Evolutionary conservation across 2,888 invertebrate species (phyloP), one percentile per base, ranked within the genome.

Genomic region (Apeira syringaria): DNA sequence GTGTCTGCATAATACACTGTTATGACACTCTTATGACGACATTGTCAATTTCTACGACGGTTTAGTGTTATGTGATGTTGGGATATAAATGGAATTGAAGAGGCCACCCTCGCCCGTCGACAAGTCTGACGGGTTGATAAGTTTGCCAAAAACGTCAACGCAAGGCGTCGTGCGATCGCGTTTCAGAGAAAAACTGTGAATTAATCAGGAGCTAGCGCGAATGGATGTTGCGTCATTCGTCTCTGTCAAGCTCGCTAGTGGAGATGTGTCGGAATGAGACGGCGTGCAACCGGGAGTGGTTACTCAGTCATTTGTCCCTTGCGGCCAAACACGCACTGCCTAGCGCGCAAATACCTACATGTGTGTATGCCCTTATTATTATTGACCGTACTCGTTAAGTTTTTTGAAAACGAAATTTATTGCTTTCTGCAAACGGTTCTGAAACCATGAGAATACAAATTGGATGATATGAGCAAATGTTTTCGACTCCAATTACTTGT

Each of bases 111-210:
- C 58, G 50, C 46, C 44, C 53, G 50, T 50, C 55, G 61, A 66
- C 64, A 62, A 38, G 69, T 64, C 61, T 62, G 71, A 68, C 74
- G 67, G 66, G 74, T 74, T 73, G 72, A 76, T 74, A 74, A 72
- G 68, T 78, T 77, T 68, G 66, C 72, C 73, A 63, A 80, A 84
- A 82, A 77, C 69, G 76, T 79, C 76, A 74, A 70, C 64, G 59
- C 69, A 66, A 68, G 65, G 69, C 74, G 69, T 65, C 65, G 69
- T 72, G 68, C 67, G 76, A 72, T 75, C 73, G 72, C 70, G 72
- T 77, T 82, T 75, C 78, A 80, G 76, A 76, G 77, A 86, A 86
- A 87, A 85, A 80, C 80, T 77, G 75, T 82, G 83, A 84, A 84
- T 85, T 84, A 83, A 86, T 82, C 80, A 83, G 72, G 64, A 72